Percentiles rank a stretch among this genome's conserved stretches.
Conservation (phyloP, 2,113 vertebrate species). For the Saguinus midas region DNA sequence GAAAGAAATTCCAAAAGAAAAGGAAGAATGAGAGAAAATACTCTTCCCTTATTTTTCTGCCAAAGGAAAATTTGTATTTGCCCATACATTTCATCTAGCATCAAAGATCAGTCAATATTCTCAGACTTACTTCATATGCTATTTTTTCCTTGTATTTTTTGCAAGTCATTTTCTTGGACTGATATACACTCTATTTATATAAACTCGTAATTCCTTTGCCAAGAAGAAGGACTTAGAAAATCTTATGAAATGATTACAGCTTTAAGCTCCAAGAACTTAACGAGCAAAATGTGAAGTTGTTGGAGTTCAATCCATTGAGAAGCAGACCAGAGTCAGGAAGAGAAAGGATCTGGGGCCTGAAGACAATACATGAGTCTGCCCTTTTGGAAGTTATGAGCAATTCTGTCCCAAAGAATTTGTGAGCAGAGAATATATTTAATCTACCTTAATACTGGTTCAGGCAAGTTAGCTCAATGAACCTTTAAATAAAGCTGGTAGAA, state of each 20-base stretch:
- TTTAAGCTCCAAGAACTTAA: background rate
- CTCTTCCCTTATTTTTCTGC: background rate
- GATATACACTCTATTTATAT: background rate
- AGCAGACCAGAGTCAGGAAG: background rate
- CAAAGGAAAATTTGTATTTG: background rate
- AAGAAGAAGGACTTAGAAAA: background rate
- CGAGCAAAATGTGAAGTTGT: background rate
- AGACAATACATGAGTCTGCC: background rate
- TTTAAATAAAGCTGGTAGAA: conserved; percentile 11
- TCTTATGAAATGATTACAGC: background rate
- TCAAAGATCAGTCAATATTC: background rate
- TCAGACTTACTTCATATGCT: background rate
- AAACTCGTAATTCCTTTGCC: background rate
- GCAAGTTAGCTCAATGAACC: background rate
- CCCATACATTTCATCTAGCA: background rate
- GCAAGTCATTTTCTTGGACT: background rate
- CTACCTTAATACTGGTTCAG: background rate
- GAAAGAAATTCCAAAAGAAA: conserved; percentile 10
- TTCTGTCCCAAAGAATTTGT: background rate
- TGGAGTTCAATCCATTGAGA: background rate
- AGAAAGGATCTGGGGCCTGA: background rate
- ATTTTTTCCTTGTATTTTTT: background rate
- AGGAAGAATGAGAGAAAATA: background rate
- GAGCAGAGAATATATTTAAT: background rate
- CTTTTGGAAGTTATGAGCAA: background rate